Evolutionary conservation across 2,888 invertebrate genomes (phyloP), one percentile per base, ranked within the genome.

Genomic region (Meiosimyza platycephala): DNA sequence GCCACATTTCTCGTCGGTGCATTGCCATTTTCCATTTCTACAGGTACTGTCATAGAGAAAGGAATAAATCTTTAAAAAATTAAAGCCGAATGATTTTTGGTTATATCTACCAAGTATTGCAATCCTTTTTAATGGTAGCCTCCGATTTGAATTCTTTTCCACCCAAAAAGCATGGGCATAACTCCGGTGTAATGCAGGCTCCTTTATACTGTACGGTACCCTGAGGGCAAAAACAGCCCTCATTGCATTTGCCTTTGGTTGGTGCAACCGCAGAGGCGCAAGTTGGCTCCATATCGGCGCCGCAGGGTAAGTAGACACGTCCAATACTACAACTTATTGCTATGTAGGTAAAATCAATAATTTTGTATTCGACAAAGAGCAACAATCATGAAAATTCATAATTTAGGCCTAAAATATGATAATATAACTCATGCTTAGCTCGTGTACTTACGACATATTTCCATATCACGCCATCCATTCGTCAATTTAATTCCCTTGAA

Each of bases 181-280:
- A 88, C 9, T 90, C 89, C 22, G 88, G 89, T 0, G 89, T 88
- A 57, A 96, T 90, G 81, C 97, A 97, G 51, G 90, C 89, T n/a
- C 92, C 92, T 4, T 92, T 90, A 78, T 95, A 92, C 9, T 94
- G 88, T 1, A 95, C 90, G 0, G 92, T 91, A 0, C 94, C 95
- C 16, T 90, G 88, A 0, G 96, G 95, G 83, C 97, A 97, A 88
- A 93, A 95, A 85, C 97, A 97, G 1, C 97, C 97, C 83, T 96
- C 96, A 68, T 93, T 92, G 80, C 96, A 97, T 47, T 89, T 82
- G 13, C 79, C 87, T 6, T 88, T 86, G 1, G 74, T 77, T 0
- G 86, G 76, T 6, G 79, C 75, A n/a, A 84, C 84, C 52, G 78
- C 82, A 3, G 91, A 90, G 0, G 92, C 91, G 81, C 97, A 97